Evolutionary conservation across 2,797 vertebrate genomes (phyloP), one percentile per base, ranked within the genome.

Genomic region (Myotis vivesi): DNA sequence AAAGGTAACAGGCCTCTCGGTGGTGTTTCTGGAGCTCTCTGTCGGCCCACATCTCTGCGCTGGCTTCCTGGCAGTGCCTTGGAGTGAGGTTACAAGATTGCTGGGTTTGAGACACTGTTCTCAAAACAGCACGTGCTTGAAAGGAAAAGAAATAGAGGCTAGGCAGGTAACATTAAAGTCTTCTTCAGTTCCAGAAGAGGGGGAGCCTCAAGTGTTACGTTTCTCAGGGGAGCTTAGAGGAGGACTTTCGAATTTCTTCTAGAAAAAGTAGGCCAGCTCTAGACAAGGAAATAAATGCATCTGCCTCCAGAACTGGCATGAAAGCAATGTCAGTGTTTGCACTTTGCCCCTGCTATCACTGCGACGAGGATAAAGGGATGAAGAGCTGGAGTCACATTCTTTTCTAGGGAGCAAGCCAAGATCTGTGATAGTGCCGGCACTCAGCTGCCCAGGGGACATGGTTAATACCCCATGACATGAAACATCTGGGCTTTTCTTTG

Each of bases 1-100:
- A 99, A 99, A 99, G 99, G 99, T 99, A 98, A 96, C 28, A 4
- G 33, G 57, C 30, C 68, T 0, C 28, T 53, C 1, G 38, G 57
- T 68, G 38, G n/a, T 28, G 23, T 23, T 73, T 49, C 69, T 57
- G 77, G 84, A 82, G 51, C 41, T 30, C 53, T 57, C 5, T 41
- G 7, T 64, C 17, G 49, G n/a, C 66, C 25, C 9, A 20, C 20
- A 0, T 9, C 11, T 90, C 72, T 6, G 0, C 33, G 68, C 81
- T 87, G 87, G 66, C 46, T 84, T 79, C 44, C 38, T 7, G 44
- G 55, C 41, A 44, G 66, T 9, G 8, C 8, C 38, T 49, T 46
- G 17, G 38, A 77, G 16, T 3, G 23, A 46, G 17, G 36, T 6
- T 41, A 0, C 23, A 17, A 30, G 57, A 30, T 49, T 62, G 36